A percentile compares a stretch with the other conserved stretches of the same genome.
Evolutionary conservation across 2,888 invertebrate genomes (phyloP).

Genomic region (Axea sp.): DNA sequence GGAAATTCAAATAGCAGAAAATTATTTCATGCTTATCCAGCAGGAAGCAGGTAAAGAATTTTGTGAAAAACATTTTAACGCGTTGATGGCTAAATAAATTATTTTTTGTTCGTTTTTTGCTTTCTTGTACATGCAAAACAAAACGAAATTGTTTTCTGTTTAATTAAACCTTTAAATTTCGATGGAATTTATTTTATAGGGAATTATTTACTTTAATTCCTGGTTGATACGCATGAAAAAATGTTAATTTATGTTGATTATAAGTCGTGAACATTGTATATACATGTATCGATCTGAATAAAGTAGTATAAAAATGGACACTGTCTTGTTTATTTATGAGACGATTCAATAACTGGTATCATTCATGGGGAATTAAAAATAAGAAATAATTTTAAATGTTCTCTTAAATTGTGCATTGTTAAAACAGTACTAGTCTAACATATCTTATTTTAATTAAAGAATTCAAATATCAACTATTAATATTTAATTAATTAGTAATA

Average conservation of each 20-base stretch:
- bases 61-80: conserved; percentile 41
- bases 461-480: too few species aligned
- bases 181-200: too few species aligned
- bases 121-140: neutral
- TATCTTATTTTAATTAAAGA: too few species aligned
- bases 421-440: too few species aligned
- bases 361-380: too few species aligned
- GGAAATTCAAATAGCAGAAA: conserved; percentile 31
- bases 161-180: too few species aligned
- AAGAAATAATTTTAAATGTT: too few species aligned
- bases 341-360: too few species aligned
- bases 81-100: neutral
- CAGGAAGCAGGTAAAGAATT: conserved; percentile 56
- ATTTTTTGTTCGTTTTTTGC: neutral
- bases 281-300: conserved; percentile 17
- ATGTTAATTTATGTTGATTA: conserved; percentile 4
- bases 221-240: conserved; percentile 23
- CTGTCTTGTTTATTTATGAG: neutral
- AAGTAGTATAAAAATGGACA: neutral
- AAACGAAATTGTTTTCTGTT: too few species aligned
- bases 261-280: conserved; percentile 3
- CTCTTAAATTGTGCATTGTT: too few species aligned
- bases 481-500: too few species aligned
- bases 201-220: conserved; percentile 7
- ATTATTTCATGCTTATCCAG: conserved; percentile 43